phyloP scores from a whole-genome alignment of 2,888 invertebrate genomes.

The Malthinus seriepunctatus region DNA sequence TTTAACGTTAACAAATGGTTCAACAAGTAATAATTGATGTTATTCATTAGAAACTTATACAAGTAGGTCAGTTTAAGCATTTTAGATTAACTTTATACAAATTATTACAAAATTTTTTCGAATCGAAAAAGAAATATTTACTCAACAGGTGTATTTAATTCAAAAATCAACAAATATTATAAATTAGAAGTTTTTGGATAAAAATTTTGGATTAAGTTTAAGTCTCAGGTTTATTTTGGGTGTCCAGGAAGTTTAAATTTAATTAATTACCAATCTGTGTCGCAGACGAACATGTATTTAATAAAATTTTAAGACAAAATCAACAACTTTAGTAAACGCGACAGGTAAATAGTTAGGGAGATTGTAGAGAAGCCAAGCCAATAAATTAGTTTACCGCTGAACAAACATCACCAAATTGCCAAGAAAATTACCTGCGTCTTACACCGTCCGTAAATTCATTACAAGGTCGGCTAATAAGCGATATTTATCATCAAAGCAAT shows the following conservation, averaged over 20 bases:
- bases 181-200: too few species aligned
- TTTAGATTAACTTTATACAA: too few species aligned
- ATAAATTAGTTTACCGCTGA: slow-evolving; percentile 47
- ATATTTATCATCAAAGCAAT: slow-evolving; percentile 38
- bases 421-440: slow-evolving; percentile 52
- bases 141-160: too few species aligned
- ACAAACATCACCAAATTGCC: slow-evolving; percentile 53
- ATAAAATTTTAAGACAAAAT: slow-evolving; percentile 20
- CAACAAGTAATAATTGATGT: slow-evolving; percentile 15
- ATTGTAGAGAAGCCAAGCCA: slow-evolving; percentile 38
- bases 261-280: slow-evolving; percentile 2
- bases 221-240: too few species aligned
- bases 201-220: too few species aligned
- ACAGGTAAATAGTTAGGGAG: slow-evolving; percentile 35
- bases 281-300: slow-evolving; percentile 36
- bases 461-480: slow-evolving; percentile 50
- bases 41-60: slow-evolving; percentile 9
- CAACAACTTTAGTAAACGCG: slow-evolving; percentile 35
- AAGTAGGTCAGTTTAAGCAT: slow-evolving; percentile 9
- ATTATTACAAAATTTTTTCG: too few species aligned
- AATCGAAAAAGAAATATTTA: too few species aligned
- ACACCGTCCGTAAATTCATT: slow-evolving; percentile 47
- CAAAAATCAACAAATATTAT: too few species aligned
- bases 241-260: too few species aligned
- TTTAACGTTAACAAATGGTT: slow-evolving; percentile 16